These are phyloP conservation scores for Triplophysa tibetana DNA, from an alignment of 2,113 vertebrate genomes.

Conservation along the genomic window DNA sequence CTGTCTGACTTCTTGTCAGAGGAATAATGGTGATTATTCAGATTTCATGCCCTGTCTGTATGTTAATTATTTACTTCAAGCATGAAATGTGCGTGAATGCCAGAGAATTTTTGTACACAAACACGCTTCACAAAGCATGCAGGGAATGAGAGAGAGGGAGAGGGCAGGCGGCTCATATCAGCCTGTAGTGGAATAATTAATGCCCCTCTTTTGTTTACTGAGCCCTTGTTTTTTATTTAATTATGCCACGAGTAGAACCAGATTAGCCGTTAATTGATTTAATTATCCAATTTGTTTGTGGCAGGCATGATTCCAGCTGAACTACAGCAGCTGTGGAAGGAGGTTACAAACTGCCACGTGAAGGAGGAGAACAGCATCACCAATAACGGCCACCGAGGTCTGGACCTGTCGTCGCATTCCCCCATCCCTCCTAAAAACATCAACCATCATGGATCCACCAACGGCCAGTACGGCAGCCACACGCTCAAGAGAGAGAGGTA, in stretches of 20 bases:
- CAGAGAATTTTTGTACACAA: constrained; percentile 76
- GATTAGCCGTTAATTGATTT: constrained; percentile 99
- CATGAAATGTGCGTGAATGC: constrained; percentile 77
- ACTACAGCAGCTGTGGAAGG: constrained; percentile 99
- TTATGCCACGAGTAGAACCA: constrained; percentile 90
- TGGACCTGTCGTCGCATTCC: constrained; percentile 94
- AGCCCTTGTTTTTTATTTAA: constrained; percentile 89
- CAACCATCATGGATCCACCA: constrained; percentile 93
- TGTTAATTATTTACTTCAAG: constrained; percentile 79
- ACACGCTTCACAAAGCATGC: constrained; percentile 60
- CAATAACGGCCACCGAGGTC: constrained; percentile 83
- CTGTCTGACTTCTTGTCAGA: constrained; percentile 60
- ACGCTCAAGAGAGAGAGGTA: constrained; percentile 94
- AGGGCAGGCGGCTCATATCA: constrained; percentile 54
- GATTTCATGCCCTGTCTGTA: constrained; percentile 80
- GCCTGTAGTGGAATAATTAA: constrained; percentile 80
- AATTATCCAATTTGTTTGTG: constrained; percentile 99
- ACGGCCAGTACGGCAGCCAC: constrained; percentile 90
- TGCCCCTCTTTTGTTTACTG: constrained; percentile 93
- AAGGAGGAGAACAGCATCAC: constrained; percentile 86
- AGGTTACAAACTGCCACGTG: constrained; percentile 88
- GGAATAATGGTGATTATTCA: constrained; percentile 74
- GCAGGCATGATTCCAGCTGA: constrained; percentile 99
- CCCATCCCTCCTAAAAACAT: constrained; percentile 87
- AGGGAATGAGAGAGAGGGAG: background rate